Percentiles rank a stretch among this genome's conserved stretches.
Conservation (phyloP, 1,140 invertebrate species). For the Procambarus clarkii region DNA sequence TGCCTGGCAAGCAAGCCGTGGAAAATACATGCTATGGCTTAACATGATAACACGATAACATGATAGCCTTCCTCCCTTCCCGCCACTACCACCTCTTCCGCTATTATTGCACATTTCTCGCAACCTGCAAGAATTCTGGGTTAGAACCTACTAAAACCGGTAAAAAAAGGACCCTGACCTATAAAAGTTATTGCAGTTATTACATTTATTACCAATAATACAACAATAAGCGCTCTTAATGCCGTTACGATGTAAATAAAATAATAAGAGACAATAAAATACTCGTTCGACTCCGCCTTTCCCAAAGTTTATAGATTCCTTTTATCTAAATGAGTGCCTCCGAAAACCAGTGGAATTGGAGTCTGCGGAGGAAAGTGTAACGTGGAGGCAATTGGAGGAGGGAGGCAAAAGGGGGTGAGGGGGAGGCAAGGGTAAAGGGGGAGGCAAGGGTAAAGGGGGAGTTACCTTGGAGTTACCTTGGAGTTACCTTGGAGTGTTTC, state of each 20-base stretch:
- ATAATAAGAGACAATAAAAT: conserved; percentile 27
- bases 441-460: no score
- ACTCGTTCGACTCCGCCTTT: conserved; percentile 2
- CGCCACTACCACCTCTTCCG: neutral
- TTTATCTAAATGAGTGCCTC: conserved; percentile 35
- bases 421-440: no score
- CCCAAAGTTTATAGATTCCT: conserved; percentile 36
- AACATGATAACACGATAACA: neutral
- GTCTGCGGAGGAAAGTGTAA: neutral
- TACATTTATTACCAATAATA: conserved; percentile 19
- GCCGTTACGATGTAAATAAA: conserved; percentile 22
- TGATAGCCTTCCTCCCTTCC: neutral
- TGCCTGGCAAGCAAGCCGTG: neutral
- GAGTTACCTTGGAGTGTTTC: no score
- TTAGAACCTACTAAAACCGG: neutral
- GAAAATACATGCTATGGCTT: neutral
- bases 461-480: no score
- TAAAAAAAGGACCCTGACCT: neutral
- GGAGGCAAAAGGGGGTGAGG: neutral
- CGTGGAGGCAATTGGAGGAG: neutral
- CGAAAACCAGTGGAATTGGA: neutral
- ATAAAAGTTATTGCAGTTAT: neutral
- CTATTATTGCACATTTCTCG: neutral
- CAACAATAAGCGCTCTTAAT: neutral
- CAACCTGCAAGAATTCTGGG: neutral